These are phyloP conservation scores for Dicaeum eximium DNA, from an alignment of 2,113 vertebrate genomes.

Conservation along the genomic window DNA sequence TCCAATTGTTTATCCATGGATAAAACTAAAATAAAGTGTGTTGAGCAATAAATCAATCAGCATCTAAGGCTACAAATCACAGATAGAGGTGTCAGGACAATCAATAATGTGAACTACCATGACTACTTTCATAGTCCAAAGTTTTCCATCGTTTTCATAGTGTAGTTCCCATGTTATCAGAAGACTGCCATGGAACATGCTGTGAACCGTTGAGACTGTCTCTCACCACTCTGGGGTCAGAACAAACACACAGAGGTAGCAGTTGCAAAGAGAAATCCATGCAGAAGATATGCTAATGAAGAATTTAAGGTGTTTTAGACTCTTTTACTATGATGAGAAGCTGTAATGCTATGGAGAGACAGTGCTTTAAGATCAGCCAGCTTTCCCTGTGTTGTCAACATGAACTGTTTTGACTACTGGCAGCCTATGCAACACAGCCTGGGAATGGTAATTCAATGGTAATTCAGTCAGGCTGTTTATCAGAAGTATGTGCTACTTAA, in stretches of 20 bases:
- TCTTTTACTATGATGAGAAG: neutral
- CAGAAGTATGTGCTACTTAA: constrained; percentile 7
- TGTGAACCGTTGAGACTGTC: neutral
- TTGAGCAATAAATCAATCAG: neutral
- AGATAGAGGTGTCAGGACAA: neutral
- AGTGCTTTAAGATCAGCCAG: neutral
- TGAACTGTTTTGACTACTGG: neutral
- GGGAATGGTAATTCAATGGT: constrained; percentile 1
- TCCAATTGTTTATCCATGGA: neutral
- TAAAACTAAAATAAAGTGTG: neutral
- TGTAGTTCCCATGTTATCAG: neutral
- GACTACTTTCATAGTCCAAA: neutral
- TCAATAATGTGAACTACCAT: neutral
- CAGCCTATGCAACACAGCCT: neutral
- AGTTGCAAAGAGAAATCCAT: neutral
- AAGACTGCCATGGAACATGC: neutral
- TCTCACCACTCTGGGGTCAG: neutral
- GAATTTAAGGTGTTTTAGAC: neutral
- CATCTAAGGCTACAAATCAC: neutral
- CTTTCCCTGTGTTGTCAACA: neutral
- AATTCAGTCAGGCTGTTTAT: constrained; percentile 8
- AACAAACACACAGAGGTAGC: neutral
- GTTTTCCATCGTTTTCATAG: neutral
- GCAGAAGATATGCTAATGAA: neutral
- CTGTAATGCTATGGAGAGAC: neutral